These are phyloP conservation scores for Saguinus midas DNA, from an alignment of 2,113 vertebrate species.

Conservation along the genomic window DNA sequence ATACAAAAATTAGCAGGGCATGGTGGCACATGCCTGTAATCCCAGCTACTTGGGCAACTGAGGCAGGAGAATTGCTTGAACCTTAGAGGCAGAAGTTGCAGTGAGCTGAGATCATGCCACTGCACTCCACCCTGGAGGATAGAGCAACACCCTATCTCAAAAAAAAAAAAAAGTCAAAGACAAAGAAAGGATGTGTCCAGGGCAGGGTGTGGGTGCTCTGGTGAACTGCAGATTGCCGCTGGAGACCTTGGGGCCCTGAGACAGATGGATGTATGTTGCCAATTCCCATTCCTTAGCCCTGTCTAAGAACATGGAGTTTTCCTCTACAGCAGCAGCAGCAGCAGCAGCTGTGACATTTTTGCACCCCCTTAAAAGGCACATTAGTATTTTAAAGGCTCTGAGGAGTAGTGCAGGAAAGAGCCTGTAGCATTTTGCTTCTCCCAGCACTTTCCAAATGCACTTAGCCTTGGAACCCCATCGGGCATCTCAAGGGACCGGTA, in stretches of 20 bases:
- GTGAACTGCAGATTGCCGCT: background rate
- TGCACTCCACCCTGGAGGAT: too few species aligned
- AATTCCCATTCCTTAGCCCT: background rate
- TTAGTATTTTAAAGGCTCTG: background rate
- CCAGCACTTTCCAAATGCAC: background rate
- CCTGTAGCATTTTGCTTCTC: background rate
- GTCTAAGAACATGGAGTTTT: background rate
- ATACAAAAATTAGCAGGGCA: too few species aligned
- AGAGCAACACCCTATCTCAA: too few species aligned
- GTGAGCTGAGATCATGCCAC: too few species aligned
- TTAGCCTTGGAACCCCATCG: background rate
- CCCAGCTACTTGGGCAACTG: too few species aligned
- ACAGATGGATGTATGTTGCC: background rate
- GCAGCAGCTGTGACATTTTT: background rate
- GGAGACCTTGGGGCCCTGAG: background rate
- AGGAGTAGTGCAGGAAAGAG: background rate
- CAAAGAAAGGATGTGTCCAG: background rate
- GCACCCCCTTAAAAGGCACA: background rate
- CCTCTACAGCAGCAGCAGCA: background rate
- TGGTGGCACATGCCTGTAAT: accelerated
- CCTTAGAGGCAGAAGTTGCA: too few species aligned
- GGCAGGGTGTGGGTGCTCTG: background rate
- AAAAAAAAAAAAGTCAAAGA: too few species aligned
- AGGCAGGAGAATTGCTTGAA: too few species aligned
- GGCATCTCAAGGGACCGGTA: background rate